These are phyloP conservation scores for Lophius piscatorius DNA, from an alignment of 2,113 vertebrate genomes.

Conservation along the genomic window DNA sequence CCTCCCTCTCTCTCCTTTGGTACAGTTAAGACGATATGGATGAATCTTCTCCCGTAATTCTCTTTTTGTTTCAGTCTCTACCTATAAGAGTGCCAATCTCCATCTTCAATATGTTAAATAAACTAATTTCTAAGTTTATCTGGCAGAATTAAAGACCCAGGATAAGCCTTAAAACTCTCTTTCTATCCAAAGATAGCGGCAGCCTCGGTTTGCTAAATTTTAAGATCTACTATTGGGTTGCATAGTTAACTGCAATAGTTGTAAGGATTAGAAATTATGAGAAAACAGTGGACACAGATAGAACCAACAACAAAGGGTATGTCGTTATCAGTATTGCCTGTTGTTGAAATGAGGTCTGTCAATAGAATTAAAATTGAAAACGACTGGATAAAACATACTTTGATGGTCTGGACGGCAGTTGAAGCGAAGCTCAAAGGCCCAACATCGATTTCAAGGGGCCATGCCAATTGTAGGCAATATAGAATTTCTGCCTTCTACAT, in stretches of 20 bases:
- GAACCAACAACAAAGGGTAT: neutral
- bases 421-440: neutral
- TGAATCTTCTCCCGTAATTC: neutral
- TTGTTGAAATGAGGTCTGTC: neutral
- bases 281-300: no score
- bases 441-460: neutral
- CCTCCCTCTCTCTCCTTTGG: neutral
- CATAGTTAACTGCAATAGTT: neutral
- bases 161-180: neutral
- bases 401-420: neutral
- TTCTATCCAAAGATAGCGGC: neutral
- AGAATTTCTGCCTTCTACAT: no score
- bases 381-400: neutral
- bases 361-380: neutral
- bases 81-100: neutral
- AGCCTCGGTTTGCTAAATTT: no score
- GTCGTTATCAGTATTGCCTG: neutral
- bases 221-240: no score
- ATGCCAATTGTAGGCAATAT: no score
- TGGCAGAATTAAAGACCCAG: neutral
- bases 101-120: neutral
- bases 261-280: no score
- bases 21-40: neutral
- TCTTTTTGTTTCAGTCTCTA: neutral
- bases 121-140: conserved; percentile 5